Evolutionary conservation across 2,888 invertebrate genomes (phyloP), one percentile per base, ranked within the genome.

Genomic region (Halocaridina rubra): DNA sequence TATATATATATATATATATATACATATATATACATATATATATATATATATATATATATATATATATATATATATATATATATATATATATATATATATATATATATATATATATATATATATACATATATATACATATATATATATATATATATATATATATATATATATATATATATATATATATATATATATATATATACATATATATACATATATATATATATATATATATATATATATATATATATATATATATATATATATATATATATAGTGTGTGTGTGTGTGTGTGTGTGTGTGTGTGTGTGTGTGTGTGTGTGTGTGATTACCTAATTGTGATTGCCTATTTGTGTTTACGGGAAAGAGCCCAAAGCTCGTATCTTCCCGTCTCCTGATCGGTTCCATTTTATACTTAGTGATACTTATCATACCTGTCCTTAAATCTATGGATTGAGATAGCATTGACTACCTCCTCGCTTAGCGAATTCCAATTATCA

Each of bases 181-280:
- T 22, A 5, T 4, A 67, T 67, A 67, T 22, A 67, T 67, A 67
- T 67, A 5, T 29, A 16, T 5, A 16, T 16, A 22, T 5, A 67
- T 29, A 13, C 1, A 3, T 3, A 13, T 3, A 19, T 7, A 64
- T 29, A 64, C 22, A 64, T 29, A 13, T 29, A 13, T 29, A 13
- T 29, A 13, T 29, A 64, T 29, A 13, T 29, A 64, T 29, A 13
- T 29, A 64, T 29, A 3, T 29, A 64, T 29, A 64, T 29, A 64
- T 29, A 64, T 64, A 64, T 64, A 64, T 64, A 64, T 64, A 64
- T 64, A 64, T 64, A 64, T 64, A 64, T 64, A 64, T 64, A 64
- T 64, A 64, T 64, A 64, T 64, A 64, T 29, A 64, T 64, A 64
- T 64, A 64, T 64, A 16, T 64, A 64, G n/a, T n/a, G n/a, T n/a